Evolutionary conservation across 2,888 invertebrate species (phyloP), one percentile per base, ranked within the genome.

Genomic region (Sycophila texana): DNA sequence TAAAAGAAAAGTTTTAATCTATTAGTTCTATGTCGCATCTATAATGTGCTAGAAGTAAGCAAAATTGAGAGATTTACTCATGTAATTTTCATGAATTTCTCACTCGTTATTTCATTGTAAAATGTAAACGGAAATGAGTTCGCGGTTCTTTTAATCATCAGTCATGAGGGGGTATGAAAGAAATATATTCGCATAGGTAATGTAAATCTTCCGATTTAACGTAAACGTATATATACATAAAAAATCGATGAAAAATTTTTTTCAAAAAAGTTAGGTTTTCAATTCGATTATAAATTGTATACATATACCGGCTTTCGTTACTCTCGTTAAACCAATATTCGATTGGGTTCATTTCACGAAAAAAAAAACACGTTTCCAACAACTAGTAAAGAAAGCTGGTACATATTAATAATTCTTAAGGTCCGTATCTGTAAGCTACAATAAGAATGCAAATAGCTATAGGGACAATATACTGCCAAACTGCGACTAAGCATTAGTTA

Each of bases 401-500:
- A n/a, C 55, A 70, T 77, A 53, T 66, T 61, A 20, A 73, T 72
- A 66, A 68, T 39, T 22, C 60, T 22, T 13, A 74, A 77, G 58
- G 4, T 51, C 13, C 51, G 63, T 79, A 74, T 74, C 77, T 75
- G 71, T 80, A 73, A 79, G 78, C 81, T 82, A 83, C 82, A 83
- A 83, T 82, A 83, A 80, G 79, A 72, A 83, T 81, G 85, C 82
- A 82, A 85, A 86, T 87, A 88, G 88, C 85, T 89, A n/a, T n/a
- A 88, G 88, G 87, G 90, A 90, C 89, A 89, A 90, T 90, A 90
- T 87, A 90, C 89, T 90, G 90, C 90, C 90, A 90, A 90, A 90
- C 86, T 89, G 83, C 83, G 86, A 87, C 86, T 87, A 86, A 86
- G 86, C 85, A 86, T 86, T 88, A 87, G 86, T 87, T 86, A 85